Evolutionary conservation across 2,797 vertebrate species (phyloP).

Genomic region (Cottoperca gobio): DNA sequence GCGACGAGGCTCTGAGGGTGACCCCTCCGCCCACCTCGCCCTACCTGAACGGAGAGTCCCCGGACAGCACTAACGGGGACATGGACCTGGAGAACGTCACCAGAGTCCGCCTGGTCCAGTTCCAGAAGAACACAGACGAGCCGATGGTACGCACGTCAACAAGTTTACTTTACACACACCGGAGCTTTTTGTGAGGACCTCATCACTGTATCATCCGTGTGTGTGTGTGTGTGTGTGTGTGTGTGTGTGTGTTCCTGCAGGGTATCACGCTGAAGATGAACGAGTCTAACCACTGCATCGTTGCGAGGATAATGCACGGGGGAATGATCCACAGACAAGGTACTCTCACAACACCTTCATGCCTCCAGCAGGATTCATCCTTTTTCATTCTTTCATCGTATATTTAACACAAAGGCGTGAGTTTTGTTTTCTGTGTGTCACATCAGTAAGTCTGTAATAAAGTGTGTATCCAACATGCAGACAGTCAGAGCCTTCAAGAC

Average conservation of each 20-base stretch:
- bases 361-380: too few species aligned
- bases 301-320: constrained; percentile 98
- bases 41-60: constrained; percentile 97
- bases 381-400: too few species aligned
- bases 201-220: not conserved
- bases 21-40: constrained; percentile 97
- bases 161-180: not conserved
- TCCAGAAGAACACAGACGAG: constrained; percentile 99
- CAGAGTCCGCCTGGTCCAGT: constrained; percentile 96
- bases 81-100: constrained; percentile 99
- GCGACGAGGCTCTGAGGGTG: constrained; percentile 96
- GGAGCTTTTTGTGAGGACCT: not conserved
- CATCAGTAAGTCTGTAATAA: too few species aligned
- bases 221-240: constrained; percentile 25
- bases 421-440: too few species aligned
- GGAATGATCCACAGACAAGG: constrained; percentile 99
- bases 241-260: constrained; percentile 70
- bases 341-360: constrained; percentile 49
- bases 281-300: constrained; percentile 96
- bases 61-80: constrained; percentile 95
- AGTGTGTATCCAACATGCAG: too few species aligned
- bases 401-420: too few species aligned
- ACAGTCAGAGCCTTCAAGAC: too few species aligned
- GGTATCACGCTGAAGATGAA: constrained; percentile 99
- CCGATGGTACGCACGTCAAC: constrained; percentile 85